Evolutionary conservation across 2,888 invertebrate genomes (phyloP).

Genomic region (Meliscaeva auricollis): DNA sequence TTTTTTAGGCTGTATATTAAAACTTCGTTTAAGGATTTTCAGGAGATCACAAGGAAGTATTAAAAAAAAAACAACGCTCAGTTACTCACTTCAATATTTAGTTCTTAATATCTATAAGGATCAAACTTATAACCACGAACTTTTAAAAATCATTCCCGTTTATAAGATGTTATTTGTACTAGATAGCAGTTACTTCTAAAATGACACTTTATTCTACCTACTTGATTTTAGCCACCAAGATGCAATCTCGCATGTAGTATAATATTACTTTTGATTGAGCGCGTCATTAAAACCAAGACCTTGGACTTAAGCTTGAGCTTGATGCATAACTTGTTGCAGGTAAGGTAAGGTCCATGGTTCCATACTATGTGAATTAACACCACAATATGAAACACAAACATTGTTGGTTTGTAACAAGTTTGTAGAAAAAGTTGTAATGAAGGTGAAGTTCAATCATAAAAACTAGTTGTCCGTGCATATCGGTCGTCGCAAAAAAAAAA

Average conservation of each 20-base stretch:
- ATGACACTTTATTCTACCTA: constrained; percentile 8
- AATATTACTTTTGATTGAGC: constrained; percentile 17
- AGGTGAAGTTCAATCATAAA: constrained; percentile 39
- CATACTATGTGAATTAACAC: neutral
- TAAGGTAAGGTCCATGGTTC: constrained; percentile 21
- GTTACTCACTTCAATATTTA: no score
- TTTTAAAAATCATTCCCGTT: no score
- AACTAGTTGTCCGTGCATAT: constrained; percentile 7
- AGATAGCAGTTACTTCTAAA: constrained; percentile 40
- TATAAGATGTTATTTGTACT: neutral
- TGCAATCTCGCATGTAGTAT: neutral
- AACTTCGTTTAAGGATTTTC: no score
- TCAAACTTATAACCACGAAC: no score
- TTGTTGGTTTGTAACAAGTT: constrained; percentile 7
- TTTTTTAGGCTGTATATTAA: no score
- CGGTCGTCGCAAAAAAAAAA: neutral
- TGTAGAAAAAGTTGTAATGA: constrained; percentile 32
- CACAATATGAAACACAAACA: constrained; percentile 14
- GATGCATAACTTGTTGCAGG: constrained; percentile 23
- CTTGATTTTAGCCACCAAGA: constrained; percentile 3
- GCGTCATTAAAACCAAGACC: constrained; percentile 23
- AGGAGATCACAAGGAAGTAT: no score
- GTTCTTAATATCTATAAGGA: no score
- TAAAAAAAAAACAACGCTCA: no score
- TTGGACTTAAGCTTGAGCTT: constrained; percentile 45